Conservation (phyloP, 2,888 invertebrate species). For the Drosophila mayaguana region DNA sequence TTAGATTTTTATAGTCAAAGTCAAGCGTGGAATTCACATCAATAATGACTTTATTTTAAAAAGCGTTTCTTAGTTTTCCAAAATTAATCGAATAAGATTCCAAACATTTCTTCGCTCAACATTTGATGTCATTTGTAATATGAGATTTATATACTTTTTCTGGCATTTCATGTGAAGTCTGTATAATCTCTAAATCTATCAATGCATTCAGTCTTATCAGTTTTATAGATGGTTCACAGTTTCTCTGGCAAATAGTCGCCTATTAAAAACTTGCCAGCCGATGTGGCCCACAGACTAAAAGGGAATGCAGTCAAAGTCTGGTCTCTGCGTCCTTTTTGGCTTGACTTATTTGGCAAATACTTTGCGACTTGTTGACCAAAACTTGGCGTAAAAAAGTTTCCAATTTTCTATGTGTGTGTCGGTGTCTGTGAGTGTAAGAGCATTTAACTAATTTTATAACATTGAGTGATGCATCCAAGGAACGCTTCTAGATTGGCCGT, state of each 20-base stretch:
- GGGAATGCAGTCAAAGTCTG: constrained; percentile 41
- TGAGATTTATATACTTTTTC: no score
- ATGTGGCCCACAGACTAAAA: constrained; percentile 22
- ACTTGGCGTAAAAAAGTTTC: constrained; percentile 55
- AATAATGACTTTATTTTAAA: no score
- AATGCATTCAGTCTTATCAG: neutral
- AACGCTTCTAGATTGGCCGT: constrained; percentile 59
- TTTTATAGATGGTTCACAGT: neutral
- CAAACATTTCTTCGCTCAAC: no score
- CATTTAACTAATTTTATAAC: constrained; percentile 74
- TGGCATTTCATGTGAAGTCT: no score
- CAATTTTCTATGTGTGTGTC: constrained; percentile 1
- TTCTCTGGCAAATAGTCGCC: constrained; percentile 7
- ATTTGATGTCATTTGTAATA: no score
- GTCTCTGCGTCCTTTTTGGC: constrained; percentile 23
- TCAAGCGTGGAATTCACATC: no score
- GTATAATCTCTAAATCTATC: neutral
- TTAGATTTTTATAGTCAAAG: no score
- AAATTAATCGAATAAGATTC: no score
- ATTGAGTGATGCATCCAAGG: constrained; percentile 65
- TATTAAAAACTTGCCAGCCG: constrained; percentile 37
- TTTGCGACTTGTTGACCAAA: constrained; percentile 67
- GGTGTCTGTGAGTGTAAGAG: constrained; percentile 28
- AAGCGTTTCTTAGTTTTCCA: no score
- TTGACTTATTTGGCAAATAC: constrained; percentile 64